Evolutionary conservation across 1,140 invertebrate genomes (phyloP).

Genomic region (Megathymus violae): DNA sequence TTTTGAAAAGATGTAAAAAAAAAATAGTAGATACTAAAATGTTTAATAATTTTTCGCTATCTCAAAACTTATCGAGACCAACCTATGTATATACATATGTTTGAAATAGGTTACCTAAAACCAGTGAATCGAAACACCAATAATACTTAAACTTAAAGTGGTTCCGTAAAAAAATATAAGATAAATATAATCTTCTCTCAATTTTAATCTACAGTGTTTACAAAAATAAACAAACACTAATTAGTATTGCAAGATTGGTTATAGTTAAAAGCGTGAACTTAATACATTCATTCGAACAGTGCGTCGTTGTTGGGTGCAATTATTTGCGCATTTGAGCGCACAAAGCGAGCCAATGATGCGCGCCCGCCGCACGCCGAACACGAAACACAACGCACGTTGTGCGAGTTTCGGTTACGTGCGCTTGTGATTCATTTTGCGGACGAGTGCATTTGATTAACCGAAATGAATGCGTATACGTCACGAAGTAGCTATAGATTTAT

Average conservation of each 20-base stretch:
- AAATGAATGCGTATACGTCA: slow-evolving; percentile 38
- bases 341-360: slow-evolving; percentile 34
- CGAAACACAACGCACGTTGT: slow-evolving; percentile 41
- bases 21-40: too few species aligned
- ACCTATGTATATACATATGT: too few species aligned
- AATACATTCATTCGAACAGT: slow-evolving; percentile 20
- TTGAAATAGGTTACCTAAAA: too few species aligned
- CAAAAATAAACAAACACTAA: slow-evolving; percentile 9
- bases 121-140: too few species aligned
- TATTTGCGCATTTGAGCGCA: slow-evolving; percentile 34
- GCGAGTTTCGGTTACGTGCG: slow-evolving; percentile 45
- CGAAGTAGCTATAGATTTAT: slow-evolving; percentile 18
- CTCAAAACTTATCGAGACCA: too few species aligned
- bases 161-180: too few species aligned
- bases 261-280: slow-evolving; percentile 8
- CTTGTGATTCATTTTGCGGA: slow-evolving; percentile 65
- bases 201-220: not conserved
- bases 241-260: slow-evolving; percentile 5
- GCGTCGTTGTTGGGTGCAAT: slow-evolving; percentile 31
- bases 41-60: too few species aligned
- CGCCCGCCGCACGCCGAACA: not conserved
- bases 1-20: too few species aligned
- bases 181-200: too few species aligned
- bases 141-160: too few species aligned
- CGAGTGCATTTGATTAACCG: slow-evolving; percentile 59